phyloP scores from a whole-genome alignment of 2,888 invertebrate species.

The Liopterus haemorrhoidalis region DNA sequence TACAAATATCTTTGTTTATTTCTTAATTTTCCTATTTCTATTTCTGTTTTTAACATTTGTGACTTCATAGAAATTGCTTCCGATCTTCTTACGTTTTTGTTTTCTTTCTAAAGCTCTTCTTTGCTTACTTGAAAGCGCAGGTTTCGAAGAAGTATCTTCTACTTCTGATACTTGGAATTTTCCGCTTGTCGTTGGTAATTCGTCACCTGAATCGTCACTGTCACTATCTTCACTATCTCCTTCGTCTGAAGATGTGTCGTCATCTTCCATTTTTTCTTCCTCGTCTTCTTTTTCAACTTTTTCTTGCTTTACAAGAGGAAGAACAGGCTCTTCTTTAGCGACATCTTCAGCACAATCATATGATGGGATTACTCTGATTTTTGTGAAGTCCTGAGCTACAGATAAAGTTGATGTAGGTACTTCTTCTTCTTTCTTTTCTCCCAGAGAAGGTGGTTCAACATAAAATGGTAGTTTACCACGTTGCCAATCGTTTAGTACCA shows the following conservation, averaged over 20 bases:
- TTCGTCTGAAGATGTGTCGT: constrained; percentile 47
- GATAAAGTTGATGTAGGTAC: constrained; percentile 48
- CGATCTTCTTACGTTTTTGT: constrained; percentile 72
- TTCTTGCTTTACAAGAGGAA: constrained; percentile 31
- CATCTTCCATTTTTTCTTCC: constrained; percentile 35
- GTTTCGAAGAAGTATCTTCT: constrained; percentile 37
- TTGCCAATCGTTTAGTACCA: constrained; percentile 98
- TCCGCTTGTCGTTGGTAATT: constrained; percentile 44
- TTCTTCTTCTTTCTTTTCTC: constrained; percentile 35
- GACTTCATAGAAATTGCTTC: constrained; percentile 84
- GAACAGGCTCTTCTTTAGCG: constrained; percentile 32
- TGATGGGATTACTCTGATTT: constrained; percentile 69
- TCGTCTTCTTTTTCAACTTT: constrained; percentile 45
- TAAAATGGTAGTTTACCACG: constrained; percentile 95
- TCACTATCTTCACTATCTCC: constrained; percentile 65
- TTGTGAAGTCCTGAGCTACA: constrained; percentile 74
- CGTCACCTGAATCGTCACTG: constrained; percentile 55
- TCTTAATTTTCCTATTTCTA: constrained; percentile 58
- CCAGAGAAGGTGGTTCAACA: constrained; percentile 64
- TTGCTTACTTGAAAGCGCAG: constrained; percentile 69
- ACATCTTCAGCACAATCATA: constrained; percentile 56
- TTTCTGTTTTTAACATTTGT: constrained; percentile 85
- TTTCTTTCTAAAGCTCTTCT: constrained; percentile 68
- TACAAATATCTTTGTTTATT: too few species aligned
- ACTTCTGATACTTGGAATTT: constrained; percentile 45